Conservation (phyloP, 2,888 invertebrate species). For the Willowsia nigromaculata region DNA sequence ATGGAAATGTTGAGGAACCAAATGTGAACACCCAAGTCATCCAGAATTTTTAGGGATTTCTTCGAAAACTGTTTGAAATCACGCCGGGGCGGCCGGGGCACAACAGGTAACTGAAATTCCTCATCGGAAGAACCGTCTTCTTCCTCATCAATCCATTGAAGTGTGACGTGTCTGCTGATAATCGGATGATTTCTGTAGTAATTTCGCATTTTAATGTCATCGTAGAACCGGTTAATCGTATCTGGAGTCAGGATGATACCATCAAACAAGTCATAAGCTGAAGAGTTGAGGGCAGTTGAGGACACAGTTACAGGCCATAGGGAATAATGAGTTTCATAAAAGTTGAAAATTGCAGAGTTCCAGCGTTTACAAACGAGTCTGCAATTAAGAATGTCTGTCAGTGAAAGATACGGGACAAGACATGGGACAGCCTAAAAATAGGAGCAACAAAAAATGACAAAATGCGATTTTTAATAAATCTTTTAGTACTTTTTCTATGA, state of each 20-base stretch:
- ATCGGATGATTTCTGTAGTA: neutral
- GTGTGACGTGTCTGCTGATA: neutral
- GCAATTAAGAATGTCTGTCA: neutral
- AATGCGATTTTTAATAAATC: no score
- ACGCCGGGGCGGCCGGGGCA: neutral
- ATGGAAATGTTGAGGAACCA: no score
- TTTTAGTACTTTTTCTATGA: no score
- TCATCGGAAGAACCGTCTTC: neutral
- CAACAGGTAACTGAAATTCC: neutral
- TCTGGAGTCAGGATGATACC: neutral
- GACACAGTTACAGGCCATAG: neutral
- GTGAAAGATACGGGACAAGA: neutral
- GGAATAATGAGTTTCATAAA: neutral
- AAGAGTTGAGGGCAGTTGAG: no score
- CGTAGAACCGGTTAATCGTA: neutral
- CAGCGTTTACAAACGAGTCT: neutral
- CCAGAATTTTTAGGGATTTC: neutral
- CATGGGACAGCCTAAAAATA: neutral
- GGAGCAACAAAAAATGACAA: neutral
- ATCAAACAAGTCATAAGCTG: neutral
- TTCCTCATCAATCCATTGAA: neutral
- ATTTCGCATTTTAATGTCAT: neutral
- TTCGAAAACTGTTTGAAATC: neutral
- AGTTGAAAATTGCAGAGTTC: neutral
- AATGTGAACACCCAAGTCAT: neutral